Percentiles rank a stretch among this genome's conserved stretches.
Evolutionary conservation across 1,140 invertebrate genomes (phyloP).

Genomic region (Tetramorium alpestre): DNA sequence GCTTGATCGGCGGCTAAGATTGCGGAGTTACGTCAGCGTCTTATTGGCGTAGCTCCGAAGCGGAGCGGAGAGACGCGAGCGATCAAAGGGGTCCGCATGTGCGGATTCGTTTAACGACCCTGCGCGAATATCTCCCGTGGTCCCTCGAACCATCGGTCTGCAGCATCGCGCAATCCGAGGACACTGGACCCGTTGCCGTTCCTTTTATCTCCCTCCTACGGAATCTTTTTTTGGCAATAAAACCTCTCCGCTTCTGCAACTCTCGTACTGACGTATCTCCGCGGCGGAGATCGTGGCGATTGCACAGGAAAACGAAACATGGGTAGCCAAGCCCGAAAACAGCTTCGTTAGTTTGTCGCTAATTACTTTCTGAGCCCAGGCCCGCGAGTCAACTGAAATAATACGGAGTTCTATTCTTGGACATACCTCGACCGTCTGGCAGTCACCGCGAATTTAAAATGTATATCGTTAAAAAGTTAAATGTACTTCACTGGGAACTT

Average conservation of each 20-base stretch:
- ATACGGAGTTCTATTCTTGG: conserved; percentile 8
- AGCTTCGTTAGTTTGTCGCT: conserved; percentile 30
- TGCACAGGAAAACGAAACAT: not conserved
- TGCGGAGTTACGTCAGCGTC: conserved; percentile 82
- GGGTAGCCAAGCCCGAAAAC: conserved; percentile 19
- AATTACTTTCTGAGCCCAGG: not conserved
- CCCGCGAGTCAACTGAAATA: not conserved
- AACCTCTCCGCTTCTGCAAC: conserved; percentile 8
- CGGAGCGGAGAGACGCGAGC: conserved; percentile 69
- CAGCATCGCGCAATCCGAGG: not conserved
- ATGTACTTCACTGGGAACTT: conserved; percentile 6
- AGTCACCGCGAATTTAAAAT: not conserved
- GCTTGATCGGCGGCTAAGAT: conserved; percentile 80
- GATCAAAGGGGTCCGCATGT: conserved; percentile 78
- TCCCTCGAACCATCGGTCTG: not conserved
- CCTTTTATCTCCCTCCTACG: not conserved
- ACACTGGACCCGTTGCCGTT: not conserved
- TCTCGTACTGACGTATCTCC: conserved; percentile 4
- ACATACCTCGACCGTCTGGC: not conserved
- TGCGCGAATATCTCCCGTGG: conserved; percentile 53
- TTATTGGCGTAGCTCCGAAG: conserved; percentile 78
- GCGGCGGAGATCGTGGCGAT: conserved; percentile 33
- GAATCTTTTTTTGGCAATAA: not conserved
- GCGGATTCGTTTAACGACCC: conserved; percentile 78
- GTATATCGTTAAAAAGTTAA: conserved; percentile 35